Base-by-base conservation (phyloP, 2,797 vertebrate species). In the Arctocebus calabarensis region DNA sequence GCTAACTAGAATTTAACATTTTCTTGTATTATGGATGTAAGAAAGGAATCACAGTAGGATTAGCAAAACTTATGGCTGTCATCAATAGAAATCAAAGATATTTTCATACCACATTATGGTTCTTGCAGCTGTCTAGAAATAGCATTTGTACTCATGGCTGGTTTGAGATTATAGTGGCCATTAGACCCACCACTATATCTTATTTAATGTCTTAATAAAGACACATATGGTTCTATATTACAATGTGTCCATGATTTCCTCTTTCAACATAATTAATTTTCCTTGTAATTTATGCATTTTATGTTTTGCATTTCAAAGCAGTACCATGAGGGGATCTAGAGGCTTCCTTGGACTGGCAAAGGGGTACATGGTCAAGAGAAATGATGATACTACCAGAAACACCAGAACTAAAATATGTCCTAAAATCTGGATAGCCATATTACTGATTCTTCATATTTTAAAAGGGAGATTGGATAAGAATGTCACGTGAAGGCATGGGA, bases 151-250 rank as follows among this genome's bases (percentile, higher is more conserved):
- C 27, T 82, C 78, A 71, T 64, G 20, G 29, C 10, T 68, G 29
- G 17, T 75, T 64, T 70, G 82, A 81, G 68, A 90, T 71, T 23
- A 66, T 37, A 64, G 11, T 84, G 25, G 16, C 40, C 70, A 85
- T 73, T 71, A 78, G 34, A 78, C 7, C 23, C 59, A 62, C 55
- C 23, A n/a, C 40, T 4, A 40, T 40, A 64, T 66, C 83, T 93
- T 73, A 55, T 45, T 90, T 81, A 78, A 88, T 48, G 79, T 77
- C 11, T 85, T 68, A 82, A 78, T 93, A 90, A 82, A 88, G 73
- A 55, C 75, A 83, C 22, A 61, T 61, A 45, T 45, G 34, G 20
- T 17, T 27, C 52, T 64, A n/a, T 27, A 71, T 32, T 27, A 71
- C 27, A 78, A 11, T 71, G 88, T 66, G 48, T 77, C 59, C 74